A percentile compares a stretch with the other conserved stretches of the same genome.
These are phyloP conservation scores for Chorisops tibialis DNA, from an alignment of 2,888 invertebrate genomes.

Conservation along the genomic window DNA sequence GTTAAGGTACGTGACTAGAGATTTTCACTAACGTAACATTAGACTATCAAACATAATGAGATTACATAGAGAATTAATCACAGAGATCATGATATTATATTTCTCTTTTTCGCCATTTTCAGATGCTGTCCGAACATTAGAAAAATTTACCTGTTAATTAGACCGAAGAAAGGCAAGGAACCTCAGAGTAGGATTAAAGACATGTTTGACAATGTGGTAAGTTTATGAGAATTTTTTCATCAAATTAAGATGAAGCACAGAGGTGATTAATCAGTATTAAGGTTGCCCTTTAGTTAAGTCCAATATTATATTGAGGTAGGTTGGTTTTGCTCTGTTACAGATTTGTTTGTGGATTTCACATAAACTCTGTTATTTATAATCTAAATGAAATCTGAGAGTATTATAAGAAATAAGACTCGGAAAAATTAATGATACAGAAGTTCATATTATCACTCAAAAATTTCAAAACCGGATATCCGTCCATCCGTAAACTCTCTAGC, in stretches of 20 bases:
- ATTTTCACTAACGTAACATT: not conserved
- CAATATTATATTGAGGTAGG: too few species aligned
- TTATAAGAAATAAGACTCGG: too few species aligned
- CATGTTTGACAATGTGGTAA: conserved; percentile 76
- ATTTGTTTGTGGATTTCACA: too few species aligned
- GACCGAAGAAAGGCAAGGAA: conserved; percentile 80
- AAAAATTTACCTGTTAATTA: conserved; percentile 76
- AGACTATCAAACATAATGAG: not conserved
- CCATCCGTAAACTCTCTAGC: too few species aligned
- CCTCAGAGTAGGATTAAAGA: conserved; percentile 75
- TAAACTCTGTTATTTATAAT: too few species aligned
- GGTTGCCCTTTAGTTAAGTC: too few species aligned
- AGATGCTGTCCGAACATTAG: conserved; percentile 71
- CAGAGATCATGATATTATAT: not conserved
- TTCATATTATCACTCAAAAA: too few species aligned
- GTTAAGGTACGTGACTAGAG: conserved; percentile 42
- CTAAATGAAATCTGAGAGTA: too few species aligned
- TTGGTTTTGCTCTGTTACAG: too few species aligned
- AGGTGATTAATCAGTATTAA: too few species aligned
- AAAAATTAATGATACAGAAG: too few species aligned
- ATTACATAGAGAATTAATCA: not conserved
- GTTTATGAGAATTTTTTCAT: conserved; percentile 43
- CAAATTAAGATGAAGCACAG: not conserved
- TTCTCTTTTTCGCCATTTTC: conserved; percentile 39
- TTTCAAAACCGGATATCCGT: too few species aligned